Evolutionary conservation across 2,113 vertebrate species (phyloP), one percentile per base, ranked within the genome.

Genomic region (Thalassoma bifasciatum): DNA sequence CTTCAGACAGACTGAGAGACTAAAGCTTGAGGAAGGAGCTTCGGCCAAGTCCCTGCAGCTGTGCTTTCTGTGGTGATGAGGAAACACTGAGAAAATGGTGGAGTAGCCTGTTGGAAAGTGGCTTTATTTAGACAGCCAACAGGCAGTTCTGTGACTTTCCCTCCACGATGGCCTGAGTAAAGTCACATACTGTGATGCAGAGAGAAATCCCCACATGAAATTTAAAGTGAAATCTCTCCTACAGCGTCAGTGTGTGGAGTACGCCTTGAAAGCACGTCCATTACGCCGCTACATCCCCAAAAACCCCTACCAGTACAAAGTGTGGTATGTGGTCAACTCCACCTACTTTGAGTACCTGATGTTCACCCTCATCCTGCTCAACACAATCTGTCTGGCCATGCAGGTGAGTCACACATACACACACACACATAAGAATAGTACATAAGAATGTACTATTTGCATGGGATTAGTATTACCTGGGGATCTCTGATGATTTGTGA

Each of bases 291-390:
- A 99, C 91, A 99, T 99, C 85, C 98, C 98, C 56, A 99, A 99
- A 92, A 99, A 99, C 92, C 96, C 95, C 26, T 98, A 99, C 92
- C 98, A 99, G 91, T 99, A 99, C 93, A 99, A 98, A 86, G 98
- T 99, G 62, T 99, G 98, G 98, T 99, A 98, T 8, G 98, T 99
- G 94, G 98, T 99, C 86, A 99, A 99, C 95, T 99, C 98, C 91
- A 98, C 96, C 91, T 99, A 99, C 93, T 99, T 99, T 66, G 98
- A 99, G 71, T 99, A 99, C 93, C 95, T 99, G 95, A 99, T 99
- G 97, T 99, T 99, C 68, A 95, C 97, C 37, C 96, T 99, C 89
- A 99, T 99, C 93, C 94, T 99, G 66, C 96, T 99, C 84, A 99
- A 98, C 94, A 99, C 98, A 92, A 99, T 99, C 95, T 99, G 98